phyloP scores from a whole-genome alignment of 2,797 vertebrate genomes.

The Molossus alvarezi region DNA sequence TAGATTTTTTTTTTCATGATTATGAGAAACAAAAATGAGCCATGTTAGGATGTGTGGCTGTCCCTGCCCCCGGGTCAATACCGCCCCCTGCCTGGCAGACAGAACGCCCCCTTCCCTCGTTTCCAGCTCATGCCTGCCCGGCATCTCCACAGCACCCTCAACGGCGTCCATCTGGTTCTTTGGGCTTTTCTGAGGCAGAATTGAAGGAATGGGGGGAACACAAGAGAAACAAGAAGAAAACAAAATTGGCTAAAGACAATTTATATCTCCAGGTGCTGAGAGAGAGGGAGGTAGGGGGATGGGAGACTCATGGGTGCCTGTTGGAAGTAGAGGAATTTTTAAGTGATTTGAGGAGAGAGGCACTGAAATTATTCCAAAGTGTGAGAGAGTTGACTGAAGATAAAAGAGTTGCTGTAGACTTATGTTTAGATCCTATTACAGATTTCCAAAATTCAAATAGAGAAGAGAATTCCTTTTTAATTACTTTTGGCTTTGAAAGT shows the following conservation, averaged over 20 bases:
- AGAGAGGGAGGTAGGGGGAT: not conserved
- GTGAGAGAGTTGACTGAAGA: not conserved
- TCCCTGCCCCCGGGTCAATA: too few species aligned
- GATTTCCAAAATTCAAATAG: conserved; percentile 69
- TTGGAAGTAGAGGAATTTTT: not conserved
- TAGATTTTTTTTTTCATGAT: conserved; percentile 11
- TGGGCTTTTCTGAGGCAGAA: not conserved
- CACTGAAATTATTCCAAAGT: not conserved
- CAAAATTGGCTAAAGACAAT: not conserved
- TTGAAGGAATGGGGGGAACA: not conserved
- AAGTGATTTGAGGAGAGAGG: not conserved
- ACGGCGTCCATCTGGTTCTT: not conserved
- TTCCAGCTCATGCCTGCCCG: too few species aligned
- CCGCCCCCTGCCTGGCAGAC: not conserved
- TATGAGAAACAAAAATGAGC: not conserved
- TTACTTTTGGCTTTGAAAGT: conserved; percentile 75
- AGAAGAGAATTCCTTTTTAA: conserved; percentile 69
- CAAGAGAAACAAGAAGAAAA: not conserved
- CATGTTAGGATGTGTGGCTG: not conserved
- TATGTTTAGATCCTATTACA: not conserved
- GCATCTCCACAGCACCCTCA: not conserved
- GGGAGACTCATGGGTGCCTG: not conserved
- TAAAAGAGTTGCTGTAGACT: not conserved
- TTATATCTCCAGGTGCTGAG: not conserved
- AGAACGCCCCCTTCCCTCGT: not conserved